These are phyloP conservation scores for Amazona vittata DNA, from an alignment of 2,113 vertebrate genomes.

Conservation along the genomic window DNA sequence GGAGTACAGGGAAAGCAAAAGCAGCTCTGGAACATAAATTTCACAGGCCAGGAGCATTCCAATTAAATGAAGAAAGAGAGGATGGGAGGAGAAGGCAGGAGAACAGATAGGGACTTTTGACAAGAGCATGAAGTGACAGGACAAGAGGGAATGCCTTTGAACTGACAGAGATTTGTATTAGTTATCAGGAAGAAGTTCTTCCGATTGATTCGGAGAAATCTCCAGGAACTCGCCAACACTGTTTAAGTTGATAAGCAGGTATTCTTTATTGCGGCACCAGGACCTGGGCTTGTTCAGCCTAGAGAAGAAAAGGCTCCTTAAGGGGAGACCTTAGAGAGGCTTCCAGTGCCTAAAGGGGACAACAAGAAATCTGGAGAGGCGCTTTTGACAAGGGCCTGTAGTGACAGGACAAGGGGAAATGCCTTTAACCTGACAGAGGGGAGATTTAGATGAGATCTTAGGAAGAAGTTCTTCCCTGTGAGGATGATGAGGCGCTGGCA, in stretches of 20 bases:
- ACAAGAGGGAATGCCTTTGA: not conserved
- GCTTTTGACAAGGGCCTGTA: not conserved
- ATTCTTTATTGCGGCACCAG: no score
- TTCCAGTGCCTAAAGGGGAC: no score
- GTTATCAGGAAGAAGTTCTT: not conserved
- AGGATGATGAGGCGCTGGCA: not conserved
- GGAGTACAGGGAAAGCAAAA: not conserved
- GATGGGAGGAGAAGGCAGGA: not conserved
- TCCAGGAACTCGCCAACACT: no score
- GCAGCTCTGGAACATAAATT: not conserved
- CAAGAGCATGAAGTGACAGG: not conserved
- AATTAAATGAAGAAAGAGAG: not conserved
- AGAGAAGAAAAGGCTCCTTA: no score
- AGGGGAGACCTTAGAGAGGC: no score
- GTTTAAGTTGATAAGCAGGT: no score
- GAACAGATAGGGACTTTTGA: not conserved
- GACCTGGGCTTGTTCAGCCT: no score
- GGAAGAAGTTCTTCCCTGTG: not conserved
- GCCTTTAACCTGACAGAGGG: not conserved
- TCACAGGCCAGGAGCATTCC: not conserved
- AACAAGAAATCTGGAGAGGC: no score
- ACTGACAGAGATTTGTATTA: not conserved
- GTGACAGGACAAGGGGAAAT: not conserved
- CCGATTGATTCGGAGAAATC: no score
- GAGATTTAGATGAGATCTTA: not conserved